A percentile compares a stretch with the other conserved stretches of the same genome.
Evolutionary conservation across 2,797 vertebrate species (phyloP).

Genomic region (Manis crassicaudata): DNA sequence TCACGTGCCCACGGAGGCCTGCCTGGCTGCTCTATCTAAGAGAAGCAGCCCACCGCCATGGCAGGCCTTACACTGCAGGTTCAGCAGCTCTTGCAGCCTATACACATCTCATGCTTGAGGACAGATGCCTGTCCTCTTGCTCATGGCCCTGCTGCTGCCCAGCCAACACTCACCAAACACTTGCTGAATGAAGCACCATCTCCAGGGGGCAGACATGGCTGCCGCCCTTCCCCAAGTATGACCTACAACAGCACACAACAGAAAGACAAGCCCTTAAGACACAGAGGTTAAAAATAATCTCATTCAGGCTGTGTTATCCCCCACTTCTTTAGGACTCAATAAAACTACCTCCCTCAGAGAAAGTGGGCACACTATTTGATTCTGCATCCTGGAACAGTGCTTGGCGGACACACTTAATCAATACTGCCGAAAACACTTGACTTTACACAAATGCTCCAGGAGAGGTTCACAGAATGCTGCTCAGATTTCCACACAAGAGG

Average conservation of each 20-base stretch:
- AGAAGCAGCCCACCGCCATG: not conserved
- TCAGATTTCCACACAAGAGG: not conserved
- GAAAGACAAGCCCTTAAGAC: not conserved
- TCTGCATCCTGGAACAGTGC: not conserved
- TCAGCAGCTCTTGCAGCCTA: too few relatives aligned
- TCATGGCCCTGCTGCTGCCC: rapidly evolving
- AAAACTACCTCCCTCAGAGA: not conserved
- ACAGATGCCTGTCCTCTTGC: not conserved
- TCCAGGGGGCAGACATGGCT: rapidly evolving
- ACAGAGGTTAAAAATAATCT: too few relatives aligned
- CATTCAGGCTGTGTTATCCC: not conserved
- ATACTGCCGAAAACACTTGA: rapidly evolving
- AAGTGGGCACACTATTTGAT: not conserved
- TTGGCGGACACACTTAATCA: not conserved
- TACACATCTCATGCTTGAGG: rapidly evolving
- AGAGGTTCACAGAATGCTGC: not conserved
- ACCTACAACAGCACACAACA: not conserved
- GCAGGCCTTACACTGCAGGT: not conserved
- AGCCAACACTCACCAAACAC: rapidly evolving
- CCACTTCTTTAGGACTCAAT: not conserved
- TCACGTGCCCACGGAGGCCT: not conserved
- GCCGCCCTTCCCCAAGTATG: not conserved
- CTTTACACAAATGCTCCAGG: too few relatives aligned
- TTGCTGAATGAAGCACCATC: not conserved
- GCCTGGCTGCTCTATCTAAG: not conserved